Percentiles rank a stretch among this genome's conserved stretches.
Evolutionary conservation across 2,797 vertebrate species (phyloP).

Genomic region (Sebastes vulpes): DNA sequence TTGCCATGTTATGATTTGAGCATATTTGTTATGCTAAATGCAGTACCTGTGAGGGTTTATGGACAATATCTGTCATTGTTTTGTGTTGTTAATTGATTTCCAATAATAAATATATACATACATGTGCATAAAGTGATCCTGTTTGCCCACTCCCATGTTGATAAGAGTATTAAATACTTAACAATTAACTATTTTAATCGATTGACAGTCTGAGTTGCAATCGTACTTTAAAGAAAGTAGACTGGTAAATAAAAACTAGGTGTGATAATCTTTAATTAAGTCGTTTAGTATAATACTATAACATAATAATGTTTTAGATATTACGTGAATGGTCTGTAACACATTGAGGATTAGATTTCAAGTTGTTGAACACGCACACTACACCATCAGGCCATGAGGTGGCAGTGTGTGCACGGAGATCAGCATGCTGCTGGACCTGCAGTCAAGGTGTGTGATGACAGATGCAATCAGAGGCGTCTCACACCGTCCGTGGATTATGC

Average conservation of each 20-base stretch:
- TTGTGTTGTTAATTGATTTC: no score
- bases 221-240: background rate
- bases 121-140: no score
- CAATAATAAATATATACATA: no score
- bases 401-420: slow-evolving; percentile 62
- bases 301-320: background rate
- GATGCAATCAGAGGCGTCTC: slow-evolving; percentile 29
- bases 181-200: no score
- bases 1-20: accelerated
- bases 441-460: slow-evolving; percentile 29
- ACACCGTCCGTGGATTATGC: slow-evolving; percentile 68
- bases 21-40: no score
- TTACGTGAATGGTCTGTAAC: background rate
- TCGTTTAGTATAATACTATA: background rate
- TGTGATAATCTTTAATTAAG: background rate
- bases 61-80: no score
- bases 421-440: background rate
- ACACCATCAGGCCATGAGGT: slow-evolving; percentile 46
- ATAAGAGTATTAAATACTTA: no score
- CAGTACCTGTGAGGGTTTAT: no score
- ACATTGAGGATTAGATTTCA: background rate
- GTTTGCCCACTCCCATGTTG: no score
- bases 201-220: background rate
- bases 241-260: background rate
- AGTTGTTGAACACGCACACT: background rate